Evolutionary conservation across 1,140 invertebrate genomes (phyloP), one percentile per base, ranked within the genome.

Genomic region (Monomorium pharaonis): DNA sequence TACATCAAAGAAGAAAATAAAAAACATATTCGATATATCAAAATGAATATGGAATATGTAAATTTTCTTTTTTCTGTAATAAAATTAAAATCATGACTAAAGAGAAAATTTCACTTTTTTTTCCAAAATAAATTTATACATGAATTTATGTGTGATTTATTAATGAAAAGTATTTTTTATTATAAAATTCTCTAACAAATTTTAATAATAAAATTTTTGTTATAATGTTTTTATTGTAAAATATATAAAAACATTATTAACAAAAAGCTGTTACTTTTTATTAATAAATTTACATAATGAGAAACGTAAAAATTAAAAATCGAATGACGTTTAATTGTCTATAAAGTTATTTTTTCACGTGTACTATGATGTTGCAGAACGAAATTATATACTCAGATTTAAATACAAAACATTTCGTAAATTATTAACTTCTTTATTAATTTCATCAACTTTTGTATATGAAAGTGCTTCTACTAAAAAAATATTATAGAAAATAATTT

Each of bases 51-150:
- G 12, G 1, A 47, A 47, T 24, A 67, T 47, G 6, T 49, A 56
- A 74, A n/a, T n/a, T n/a, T n/a, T n/a, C n/a, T 24, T 24, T 74
- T 42, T 0, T 1, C 6, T 58, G 12, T 21, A 2, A 58, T 24
- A 58, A 56, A 74, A 24, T 74, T 74, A 42, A 74, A 74, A 74
- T 56, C 14, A n/a, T 69, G n/a, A 0, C 2, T 72, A 37, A 54
- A 54, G n/a, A 37, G 18, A 37, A 74, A 58, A 18, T 37, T 74
- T 54, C 18, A 0, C 18, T 54, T 12, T n/a, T 5, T 74, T 6
- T 37, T 72, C 12, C 12, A 24, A 74, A 27, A 58, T 6, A 47
- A 74, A 37, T 9, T 74, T 54, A 42, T 18, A 0, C 37, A 37
- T 24, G 16, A 16, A 67, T 67, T n/a, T 42, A 21, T 47, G 14